Base-by-base conservation (phyloP, 2,113 vertebrate genomes). In the Melospiza georgiana region DNA sequence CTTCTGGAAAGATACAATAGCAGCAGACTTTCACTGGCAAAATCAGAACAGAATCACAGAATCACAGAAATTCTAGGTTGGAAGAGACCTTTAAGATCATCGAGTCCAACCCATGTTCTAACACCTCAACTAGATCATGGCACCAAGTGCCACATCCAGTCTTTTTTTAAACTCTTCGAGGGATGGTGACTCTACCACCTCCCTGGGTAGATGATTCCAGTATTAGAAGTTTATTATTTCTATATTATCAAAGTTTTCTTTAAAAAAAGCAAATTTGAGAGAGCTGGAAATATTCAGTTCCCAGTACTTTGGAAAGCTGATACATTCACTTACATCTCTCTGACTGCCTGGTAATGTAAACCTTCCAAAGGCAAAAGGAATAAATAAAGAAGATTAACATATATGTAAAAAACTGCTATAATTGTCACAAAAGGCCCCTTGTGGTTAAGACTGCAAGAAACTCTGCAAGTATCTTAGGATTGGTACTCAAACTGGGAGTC, bases 311-410 rank as follows among this genome's bases (percentile, higher is more conserved):
- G 24, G 27, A 89, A 80, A 59, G 57, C 28, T 75, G 84, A 72
- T 52, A 57, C 31, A 69, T 59, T 37, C 25, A 73, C 27, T 58
- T 61, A 52, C 5, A 1, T 94, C 54, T 84, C 87, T 84, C 46
- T 58, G 55, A 69, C 75, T 94, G 25, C 73, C 49, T 91, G 66
- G 61, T 61, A 95, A 79, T 1, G 0, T 73, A 93, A 95, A 84
- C 35, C 44, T 84, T 90, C 59, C 73, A 87, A 86, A 94, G 73
- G 81, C 63, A 88, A 92, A 94, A 95, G n/a, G 48, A 89, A 81
- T 88, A 90, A 96, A 94, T 82, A 90, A 92, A 94, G 63, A 83
- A 87, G 54, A 92, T 96, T 82, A 92, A 61, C 69, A 89, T 91
- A 87, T 44, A 95, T 72, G 80, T 68, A 81, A 88, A 89, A 96